These are phyloP conservation scores for Cylloceria caligata DNA, from an alignment of 2,888 invertebrate species.

Conservation along the genomic window DNA sequence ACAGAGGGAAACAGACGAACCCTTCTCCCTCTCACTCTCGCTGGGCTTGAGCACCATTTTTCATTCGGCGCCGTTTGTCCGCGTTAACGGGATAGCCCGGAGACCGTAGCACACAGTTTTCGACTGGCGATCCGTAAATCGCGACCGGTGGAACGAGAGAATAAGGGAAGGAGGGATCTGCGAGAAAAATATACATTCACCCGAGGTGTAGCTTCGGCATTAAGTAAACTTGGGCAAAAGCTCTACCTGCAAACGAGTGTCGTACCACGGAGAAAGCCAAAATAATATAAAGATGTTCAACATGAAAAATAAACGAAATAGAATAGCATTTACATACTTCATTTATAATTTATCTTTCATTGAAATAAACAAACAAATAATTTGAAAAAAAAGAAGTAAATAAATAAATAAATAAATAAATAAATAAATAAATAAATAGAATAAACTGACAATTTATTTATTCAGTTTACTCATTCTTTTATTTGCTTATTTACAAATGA, in stretches of 20 bases:
- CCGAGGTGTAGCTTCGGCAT: neutral
- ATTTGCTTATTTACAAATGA: neutral
- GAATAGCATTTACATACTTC: neutral
- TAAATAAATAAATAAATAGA: neutral
- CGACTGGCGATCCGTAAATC: constrained; percentile 57
- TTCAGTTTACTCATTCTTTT: neutral
- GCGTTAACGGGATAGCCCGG: constrained; percentile 65
- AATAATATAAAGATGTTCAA: neutral
- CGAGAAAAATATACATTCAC: constrained; percentile 16
- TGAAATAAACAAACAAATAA: neutral
- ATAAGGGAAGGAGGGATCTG: constrained; percentile 22
- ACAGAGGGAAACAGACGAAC: constrained; percentile 44
- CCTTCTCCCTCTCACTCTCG: neutral
- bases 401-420: neutral
- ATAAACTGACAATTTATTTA: neutral
- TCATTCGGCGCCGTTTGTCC: constrained; percentile 73
- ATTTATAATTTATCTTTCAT: neutral
- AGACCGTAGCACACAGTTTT: constrained; percentile 40
- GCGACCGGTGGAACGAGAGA: constrained; percentile 39
- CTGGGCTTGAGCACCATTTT: constrained; percentile 44
- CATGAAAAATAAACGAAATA: neutral
- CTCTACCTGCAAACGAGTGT: neutral
- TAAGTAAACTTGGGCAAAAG: constrained; percentile 6
- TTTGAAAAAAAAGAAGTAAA: neutral
- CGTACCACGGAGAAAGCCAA: neutral